Percentiles rank a stretch among this genome's conserved stretches.
Evolutionary conservation across 1,140 invertebrate genomes (phyloP).

Genomic region (Neodiprion lecontei): DNA sequence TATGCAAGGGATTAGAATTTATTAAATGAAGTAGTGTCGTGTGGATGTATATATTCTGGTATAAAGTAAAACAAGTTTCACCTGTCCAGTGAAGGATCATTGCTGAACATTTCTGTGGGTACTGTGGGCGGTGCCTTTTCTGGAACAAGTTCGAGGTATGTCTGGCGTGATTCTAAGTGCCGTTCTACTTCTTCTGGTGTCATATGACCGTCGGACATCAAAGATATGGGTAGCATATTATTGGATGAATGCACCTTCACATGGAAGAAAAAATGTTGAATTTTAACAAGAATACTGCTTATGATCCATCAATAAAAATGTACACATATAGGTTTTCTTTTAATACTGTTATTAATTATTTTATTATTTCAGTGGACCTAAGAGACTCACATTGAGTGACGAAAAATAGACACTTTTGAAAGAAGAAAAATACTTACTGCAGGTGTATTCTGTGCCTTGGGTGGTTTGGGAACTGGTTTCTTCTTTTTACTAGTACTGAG

Average conservation of each 20-base stretch:
- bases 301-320: no score
- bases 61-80: conserved; percentile 41
- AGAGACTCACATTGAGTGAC: no score
- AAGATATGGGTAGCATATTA: conserved; percentile 52
- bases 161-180: conserved; percentile 85
- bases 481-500: conserved; percentile 60
- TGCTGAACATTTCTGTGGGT: conserved; percentile 92
- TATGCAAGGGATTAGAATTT: no score
- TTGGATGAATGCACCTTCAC: conserved; percentile 49
- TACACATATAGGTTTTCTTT: no score
- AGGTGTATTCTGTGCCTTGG: conserved; percentile 49
- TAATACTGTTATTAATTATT: no score
- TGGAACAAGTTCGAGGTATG: conserved; percentile 80
- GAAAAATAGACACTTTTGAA: no score
- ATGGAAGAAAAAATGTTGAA: no score
- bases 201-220: conserved; percentile 81
- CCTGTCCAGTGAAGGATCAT: conserved; percentile 86
- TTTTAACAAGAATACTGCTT: no score
- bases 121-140: conserved; percentile 88
- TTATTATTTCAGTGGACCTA: no score
- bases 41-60: no score
- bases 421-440: conserved; percentile 42
- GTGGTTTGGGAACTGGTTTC: conserved; percentile 53
- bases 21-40: no score
- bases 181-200: conserved; percentile 90